These are phyloP conservation scores for Danio tinwini DNA, from an alignment of 2,797 vertebrate species.

Conservation along the genomic window DNA sequence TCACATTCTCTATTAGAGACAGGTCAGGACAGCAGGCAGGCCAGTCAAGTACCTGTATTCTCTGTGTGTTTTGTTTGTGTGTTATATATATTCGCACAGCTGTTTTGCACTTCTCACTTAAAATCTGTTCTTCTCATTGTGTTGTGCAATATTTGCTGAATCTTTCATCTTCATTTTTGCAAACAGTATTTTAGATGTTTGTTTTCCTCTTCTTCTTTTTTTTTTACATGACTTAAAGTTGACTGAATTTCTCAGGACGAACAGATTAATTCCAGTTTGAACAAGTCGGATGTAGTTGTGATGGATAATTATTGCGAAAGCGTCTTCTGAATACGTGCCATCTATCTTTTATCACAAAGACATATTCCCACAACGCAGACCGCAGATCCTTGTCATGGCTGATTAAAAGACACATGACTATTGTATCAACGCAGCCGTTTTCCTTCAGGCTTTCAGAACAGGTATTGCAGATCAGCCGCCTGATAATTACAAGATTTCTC, in stretches of 20 bases:
- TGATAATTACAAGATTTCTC: neutral
- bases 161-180: neutral
- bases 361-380: neutral
- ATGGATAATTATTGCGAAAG: constrained; percentile 23
- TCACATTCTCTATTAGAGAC: too few species aligned
- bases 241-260: neutral
- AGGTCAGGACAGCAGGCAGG: too few species aligned
- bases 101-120: neutral
- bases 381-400: neutral
- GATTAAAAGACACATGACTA: neutral
- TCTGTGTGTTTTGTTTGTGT: neutral
- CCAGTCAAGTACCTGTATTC: too few species aligned
- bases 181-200: neutral
- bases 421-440: neutral
- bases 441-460: neutral
- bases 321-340: neutral
- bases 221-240: neutral
- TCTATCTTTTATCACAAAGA: constrained; percentile 9
- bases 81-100: neutral
- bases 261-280: neutral
- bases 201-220: neutral
- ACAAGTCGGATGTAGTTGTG: neutral
- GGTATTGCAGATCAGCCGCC: neutral
- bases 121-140: neutral
- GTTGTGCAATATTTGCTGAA: neutral